Percentiles rank a stretch among this genome's conserved stretches.
phyloP scores from a whole-genome alignment of 2,113 vertebrate species.

The Erinaceus europaeus region DNA sequence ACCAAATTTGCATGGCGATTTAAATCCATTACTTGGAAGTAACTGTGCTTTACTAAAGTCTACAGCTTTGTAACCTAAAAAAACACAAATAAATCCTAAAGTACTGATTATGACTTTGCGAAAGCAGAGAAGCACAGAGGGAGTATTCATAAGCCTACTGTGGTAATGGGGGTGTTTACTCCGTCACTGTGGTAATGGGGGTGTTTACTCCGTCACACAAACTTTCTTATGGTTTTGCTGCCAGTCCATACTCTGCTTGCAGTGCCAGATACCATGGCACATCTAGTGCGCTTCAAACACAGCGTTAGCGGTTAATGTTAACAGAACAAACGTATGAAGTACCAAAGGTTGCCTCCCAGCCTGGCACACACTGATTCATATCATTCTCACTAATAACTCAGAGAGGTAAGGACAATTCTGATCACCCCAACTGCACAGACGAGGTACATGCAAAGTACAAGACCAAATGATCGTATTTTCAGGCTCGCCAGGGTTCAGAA shows the following conservation, averaged over 20 bases:
- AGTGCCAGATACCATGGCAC: accelerated
- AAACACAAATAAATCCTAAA: conserved; percentile 40
- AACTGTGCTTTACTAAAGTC: conserved; percentile 29
- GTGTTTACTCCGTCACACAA: background rate
- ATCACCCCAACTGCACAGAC: background rate
- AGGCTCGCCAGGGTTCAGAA: background rate
- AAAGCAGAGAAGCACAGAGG: conserved; percentile 8
- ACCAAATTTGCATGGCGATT: conserved; percentile 46
- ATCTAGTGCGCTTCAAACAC: background rate
- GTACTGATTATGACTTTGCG: background rate
- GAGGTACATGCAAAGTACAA: background rate
- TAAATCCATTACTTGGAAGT: conserved; percentile 60
- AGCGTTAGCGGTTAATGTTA: background rate
- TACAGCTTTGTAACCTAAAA: conserved; percentile 26
- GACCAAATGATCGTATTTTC: background rate
- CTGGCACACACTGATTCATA: background rate
- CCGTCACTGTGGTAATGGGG: background rate
- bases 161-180: background rate
- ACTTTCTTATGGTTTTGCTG: background rate
- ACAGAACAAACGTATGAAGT: background rate
- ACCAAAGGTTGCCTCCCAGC: background rate
- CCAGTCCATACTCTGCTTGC: background rate
- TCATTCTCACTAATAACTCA: background rate
- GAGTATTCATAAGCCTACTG: conserved; percentile 34
- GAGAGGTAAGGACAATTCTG: background rate